These are phyloP conservation scores for Sebastes minor DNA, from an alignment of 2,797 vertebrate genomes.

Conservation along the genomic window DNA sequence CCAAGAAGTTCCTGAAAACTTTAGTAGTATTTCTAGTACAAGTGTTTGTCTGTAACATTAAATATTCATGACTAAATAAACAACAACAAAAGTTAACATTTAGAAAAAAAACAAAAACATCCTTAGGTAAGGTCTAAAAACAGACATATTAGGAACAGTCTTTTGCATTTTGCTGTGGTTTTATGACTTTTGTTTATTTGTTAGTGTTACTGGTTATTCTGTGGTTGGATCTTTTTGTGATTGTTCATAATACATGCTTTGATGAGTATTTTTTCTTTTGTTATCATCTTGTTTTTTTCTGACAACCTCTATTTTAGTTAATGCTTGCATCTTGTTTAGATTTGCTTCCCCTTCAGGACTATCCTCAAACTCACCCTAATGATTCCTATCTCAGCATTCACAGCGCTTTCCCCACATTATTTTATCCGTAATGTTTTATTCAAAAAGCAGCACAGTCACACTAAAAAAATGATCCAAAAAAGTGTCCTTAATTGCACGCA, in stretches of 20 bases:
- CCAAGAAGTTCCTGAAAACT: constrained; percentile 24
- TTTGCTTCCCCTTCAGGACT: neutral
- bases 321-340: no score
- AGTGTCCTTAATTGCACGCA: neutral
- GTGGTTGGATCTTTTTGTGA: neutral
- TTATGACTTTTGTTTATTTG: neutral
- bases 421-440: constrained; percentile 1
- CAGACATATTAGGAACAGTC: neutral
- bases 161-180: neutral
- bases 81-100: constrained; percentile 27
- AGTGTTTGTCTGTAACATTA: neutral
- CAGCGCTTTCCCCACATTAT: neutral
- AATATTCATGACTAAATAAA: constrained; percentile 31
- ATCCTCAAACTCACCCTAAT: neutral
- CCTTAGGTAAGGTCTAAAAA: neutral
- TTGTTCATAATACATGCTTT: neutral
- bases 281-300: neutral
- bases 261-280: neutral
- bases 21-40: constrained; percentile 16
- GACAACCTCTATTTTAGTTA: neutral
- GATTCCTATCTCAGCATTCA: neutral
- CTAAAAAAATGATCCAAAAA: neutral
- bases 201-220: neutral
- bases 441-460: neutral
- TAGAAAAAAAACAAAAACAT: neutral